Evolutionary conservation across 2,113 vertebrate genomes (phyloP).

Genomic region (Pterocles burchelli): DNA sequence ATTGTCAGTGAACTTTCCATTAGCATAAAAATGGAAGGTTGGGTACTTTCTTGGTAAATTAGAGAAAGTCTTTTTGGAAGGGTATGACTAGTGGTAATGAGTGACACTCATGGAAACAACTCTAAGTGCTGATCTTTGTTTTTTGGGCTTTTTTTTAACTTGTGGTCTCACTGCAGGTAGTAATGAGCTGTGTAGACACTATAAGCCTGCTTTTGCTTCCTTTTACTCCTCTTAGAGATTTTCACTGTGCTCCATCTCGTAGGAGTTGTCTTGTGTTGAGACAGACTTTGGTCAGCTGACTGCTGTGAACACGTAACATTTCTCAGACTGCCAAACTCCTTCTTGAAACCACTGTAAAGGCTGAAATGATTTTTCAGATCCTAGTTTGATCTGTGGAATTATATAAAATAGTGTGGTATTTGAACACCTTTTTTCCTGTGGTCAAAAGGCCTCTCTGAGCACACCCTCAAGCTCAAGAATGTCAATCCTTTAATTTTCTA

Average conservation of each 20-base stretch:
- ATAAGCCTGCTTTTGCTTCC: not conserved
- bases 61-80: not conserved
- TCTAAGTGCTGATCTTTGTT: not conserved
- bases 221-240: not conserved
- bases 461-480: not conserved
- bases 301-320: not conserved
- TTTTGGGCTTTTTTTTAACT: not conserved
- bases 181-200: not conserved
- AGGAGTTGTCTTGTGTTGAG: not conserved
- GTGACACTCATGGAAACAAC: not conserved
- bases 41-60: not conserved
- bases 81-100: not conserved
- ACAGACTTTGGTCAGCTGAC: not conserved
- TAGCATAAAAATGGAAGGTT: not conserved
- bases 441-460: not conserved
- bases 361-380: not conserved
- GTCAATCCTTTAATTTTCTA: not conserved
- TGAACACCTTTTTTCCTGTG: not conserved
- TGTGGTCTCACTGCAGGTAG: not conserved
- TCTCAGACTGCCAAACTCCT: not conserved
- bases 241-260: accelerated
- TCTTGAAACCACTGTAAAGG: not conserved
- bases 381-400: not conserved
- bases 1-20: not conserved
- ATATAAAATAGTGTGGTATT: not conserved